Percentiles rank a stretch among this genome's conserved stretches.
Conservation (phyloP, 2,113 vertebrate genomes). For the Spea multiplicata region DNA sequence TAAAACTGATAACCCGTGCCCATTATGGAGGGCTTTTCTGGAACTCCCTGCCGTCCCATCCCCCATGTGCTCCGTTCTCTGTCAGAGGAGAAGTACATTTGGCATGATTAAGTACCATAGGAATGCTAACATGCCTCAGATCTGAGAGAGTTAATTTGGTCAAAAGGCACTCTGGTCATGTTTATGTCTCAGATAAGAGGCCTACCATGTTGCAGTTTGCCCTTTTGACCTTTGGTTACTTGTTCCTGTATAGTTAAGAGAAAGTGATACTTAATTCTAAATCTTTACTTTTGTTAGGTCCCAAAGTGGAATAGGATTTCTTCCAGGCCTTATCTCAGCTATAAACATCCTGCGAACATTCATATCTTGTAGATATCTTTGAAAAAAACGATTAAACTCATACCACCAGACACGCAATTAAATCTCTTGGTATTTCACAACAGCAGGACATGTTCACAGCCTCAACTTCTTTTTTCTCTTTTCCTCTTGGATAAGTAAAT, state of each 20-base stretch:
- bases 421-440: slow-evolving; percentile 6
- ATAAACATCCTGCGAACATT: slow-evolving; percentile 79
- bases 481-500: slow-evolving; percentile 11
- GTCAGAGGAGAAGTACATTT: slow-evolving; percentile 64
- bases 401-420: slow-evolving; percentile 55
- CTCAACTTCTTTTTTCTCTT: not conserved
- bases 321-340: slow-evolving; percentile 66
- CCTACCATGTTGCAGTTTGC: slow-evolving; percentile 73
- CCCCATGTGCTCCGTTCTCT: slow-evolving; percentile 54
- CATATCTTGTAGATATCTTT: slow-evolving; percentile 63
- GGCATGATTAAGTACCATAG: slow-evolving; percentile 64
- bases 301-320: slow-evolving; percentile 68
- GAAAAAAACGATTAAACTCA: slow-evolving; percentile 65
- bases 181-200: slow-evolving; percentile 82
- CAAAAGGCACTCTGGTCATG: slow-evolving; percentile 76
- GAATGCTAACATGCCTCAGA: slow-evolving; percentile 71
- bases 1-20: slow-evolving; percentile 31
- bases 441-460: slow-evolving; percentile 24
- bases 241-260: slow-evolving; percentile 69
- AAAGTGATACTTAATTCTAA: slow-evolving; percentile 76
- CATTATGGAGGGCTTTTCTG: slow-evolving; percentile 13
- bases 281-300: slow-evolving; percentile 74
- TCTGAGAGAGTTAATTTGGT: slow-evolving; percentile 79
- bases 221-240: slow-evolving; percentile 76
- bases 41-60: slow-evolving; percentile 49